phyloP scores from a whole-genome alignment of 2,797 vertebrate species.

The Gambelia wislizenii region DNA sequence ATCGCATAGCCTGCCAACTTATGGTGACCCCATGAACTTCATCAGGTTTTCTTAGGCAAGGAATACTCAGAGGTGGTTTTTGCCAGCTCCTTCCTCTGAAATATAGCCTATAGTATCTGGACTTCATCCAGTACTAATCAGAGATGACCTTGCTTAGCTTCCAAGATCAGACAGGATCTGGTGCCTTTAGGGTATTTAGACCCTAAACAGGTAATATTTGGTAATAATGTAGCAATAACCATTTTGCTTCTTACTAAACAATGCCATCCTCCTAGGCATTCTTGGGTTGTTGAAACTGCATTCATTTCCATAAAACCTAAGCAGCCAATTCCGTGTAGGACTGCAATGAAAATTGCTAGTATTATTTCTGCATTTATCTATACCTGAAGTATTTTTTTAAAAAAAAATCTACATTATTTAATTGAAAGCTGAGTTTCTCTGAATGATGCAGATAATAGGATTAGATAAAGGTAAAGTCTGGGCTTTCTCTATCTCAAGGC shows the following conservation, averaged over 20 bases:
- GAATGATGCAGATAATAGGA: constrained; percentile 5
- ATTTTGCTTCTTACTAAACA: not conserved
- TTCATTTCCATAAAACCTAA: not conserved
- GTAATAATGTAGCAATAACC: not conserved
- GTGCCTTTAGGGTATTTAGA: no score
- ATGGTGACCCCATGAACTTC: no score
- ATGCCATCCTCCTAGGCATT: not conserved
- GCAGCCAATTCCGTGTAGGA: not conserved
- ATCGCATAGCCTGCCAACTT: no score
- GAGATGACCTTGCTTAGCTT: no score
- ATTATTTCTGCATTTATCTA: not conserved
- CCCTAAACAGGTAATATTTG: no score
- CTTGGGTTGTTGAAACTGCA: not conserved
- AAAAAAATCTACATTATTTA: not conserved
- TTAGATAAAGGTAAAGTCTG: not conserved
- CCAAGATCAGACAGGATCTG: no score
- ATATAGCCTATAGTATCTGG: no score
- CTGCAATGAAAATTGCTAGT: not conserved
- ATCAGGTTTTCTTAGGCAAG: no score
- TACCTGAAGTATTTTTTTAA: not conserved
- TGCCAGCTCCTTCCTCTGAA: no score
- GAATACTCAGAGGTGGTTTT: no score
- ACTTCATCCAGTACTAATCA: no score
- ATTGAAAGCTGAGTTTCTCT: not conserved
- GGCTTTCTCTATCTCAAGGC: not conserved